phyloP scores from a whole-genome alignment of 2,797 vertebrate genomes.

The Myripristis murdjan region DNA sequence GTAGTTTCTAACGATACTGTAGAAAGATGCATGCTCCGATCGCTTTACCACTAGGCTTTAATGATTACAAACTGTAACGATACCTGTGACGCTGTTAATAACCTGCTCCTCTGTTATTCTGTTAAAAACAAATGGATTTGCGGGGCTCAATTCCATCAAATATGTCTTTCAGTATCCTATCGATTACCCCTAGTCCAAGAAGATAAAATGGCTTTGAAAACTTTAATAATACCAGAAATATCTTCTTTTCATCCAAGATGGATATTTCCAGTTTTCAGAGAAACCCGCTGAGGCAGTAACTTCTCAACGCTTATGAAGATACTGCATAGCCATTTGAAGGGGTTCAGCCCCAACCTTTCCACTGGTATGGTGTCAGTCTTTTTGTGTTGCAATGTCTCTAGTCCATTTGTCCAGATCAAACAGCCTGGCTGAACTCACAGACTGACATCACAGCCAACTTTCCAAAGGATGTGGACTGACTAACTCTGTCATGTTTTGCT shows the following conservation, averaged over 20 bases:
- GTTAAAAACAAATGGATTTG: slow-evolving; percentile 76
- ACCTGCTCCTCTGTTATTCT: slow-evolving; percentile 80
- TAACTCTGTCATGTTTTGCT: slow-evolving; percentile 79
- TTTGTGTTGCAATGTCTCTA: slow-evolving; percentile 73
- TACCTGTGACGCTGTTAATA: slow-evolving; percentile 85
- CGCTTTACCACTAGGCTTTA: slow-evolving; percentile 92
- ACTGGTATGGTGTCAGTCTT: slow-evolving; percentile 67
- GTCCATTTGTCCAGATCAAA: slow-evolving; percentile 64
- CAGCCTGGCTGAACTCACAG: slow-evolving; percentile 68
- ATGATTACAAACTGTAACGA: slow-evolving; percentile 91
- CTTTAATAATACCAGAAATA: slow-evolving; percentile 61
- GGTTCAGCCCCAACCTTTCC: slow-evolving; percentile 77
- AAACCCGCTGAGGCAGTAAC: slow-evolving; percentile 64
- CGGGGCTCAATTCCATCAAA: slow-evolving; percentile 82
- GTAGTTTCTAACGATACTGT: slow-evolving; percentile 88
- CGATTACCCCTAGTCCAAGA: slow-evolving; percentile 78
- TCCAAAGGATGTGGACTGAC: slow-evolving; percentile 86
- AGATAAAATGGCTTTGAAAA: slow-evolving; percentile 79
- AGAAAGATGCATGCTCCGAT: slow-evolving; percentile 92
- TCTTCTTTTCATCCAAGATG: slow-evolving; percentile 51
- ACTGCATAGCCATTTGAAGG: slow-evolving; percentile 75
- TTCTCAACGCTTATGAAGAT: slow-evolving; percentile 64
- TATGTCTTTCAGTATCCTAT: slow-evolving; percentile 75
- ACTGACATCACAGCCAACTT: slow-evolving; percentile 78
- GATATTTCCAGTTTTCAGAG: slow-evolving; percentile 67